Percentiles rank a stretch among this genome's conserved stretches.
Conservation (phyloP, 2,888 invertebrate genomes). For the Sarcophaga rosellei region DNA sequence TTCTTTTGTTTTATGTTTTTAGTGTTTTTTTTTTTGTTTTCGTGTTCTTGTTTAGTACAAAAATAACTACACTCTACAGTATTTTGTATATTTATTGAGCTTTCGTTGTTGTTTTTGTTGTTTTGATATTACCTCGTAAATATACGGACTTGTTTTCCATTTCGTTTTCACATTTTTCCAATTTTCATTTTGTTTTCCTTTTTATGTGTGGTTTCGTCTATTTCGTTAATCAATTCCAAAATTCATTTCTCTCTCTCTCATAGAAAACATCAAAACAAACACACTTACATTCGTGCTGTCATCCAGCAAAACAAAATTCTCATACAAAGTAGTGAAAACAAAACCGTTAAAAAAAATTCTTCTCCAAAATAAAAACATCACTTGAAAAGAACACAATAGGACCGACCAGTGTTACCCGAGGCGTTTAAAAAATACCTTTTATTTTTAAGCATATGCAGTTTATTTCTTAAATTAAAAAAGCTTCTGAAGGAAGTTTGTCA, state of each 20-base stretch:
- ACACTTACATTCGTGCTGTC: constrained; percentile 18
- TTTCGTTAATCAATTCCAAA: constrained; percentile 59
- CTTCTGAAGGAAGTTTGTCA: no score
- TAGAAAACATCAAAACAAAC: constrained; percentile 1
- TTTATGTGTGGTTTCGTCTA: not conserved
- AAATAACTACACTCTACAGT: constrained; percentile 65
- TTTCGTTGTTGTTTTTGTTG: constrained; percentile 57
- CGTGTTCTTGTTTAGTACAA: constrained; percentile 53
- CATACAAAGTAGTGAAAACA: constrained; percentile 11
- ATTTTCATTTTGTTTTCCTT: constrained; percentile 45
- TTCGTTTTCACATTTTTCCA: constrained; percentile 41
- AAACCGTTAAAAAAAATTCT: constrained; percentile 27
- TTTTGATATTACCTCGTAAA: constrained; percentile 54
- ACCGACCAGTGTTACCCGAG: not conserved
- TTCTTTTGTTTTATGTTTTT: constrained; percentile 35
- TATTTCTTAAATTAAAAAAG: no score
- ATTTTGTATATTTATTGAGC: constrained; percentile 52
- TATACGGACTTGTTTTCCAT: constrained; percentile 40
- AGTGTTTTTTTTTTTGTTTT: constrained; percentile 13
- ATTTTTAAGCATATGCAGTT: not conserved
- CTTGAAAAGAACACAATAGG: not conserved
- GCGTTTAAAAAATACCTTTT: not conserved
- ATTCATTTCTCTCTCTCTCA: constrained; percentile 23
- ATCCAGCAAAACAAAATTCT: constrained; percentile 13
- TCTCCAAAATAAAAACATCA: constrained; percentile 30